These are phyloP conservation scores for Oscheius sp. DNA, from an alignment of 1,140 invertebrate genomes.

Conservation along the genomic window DNA sequence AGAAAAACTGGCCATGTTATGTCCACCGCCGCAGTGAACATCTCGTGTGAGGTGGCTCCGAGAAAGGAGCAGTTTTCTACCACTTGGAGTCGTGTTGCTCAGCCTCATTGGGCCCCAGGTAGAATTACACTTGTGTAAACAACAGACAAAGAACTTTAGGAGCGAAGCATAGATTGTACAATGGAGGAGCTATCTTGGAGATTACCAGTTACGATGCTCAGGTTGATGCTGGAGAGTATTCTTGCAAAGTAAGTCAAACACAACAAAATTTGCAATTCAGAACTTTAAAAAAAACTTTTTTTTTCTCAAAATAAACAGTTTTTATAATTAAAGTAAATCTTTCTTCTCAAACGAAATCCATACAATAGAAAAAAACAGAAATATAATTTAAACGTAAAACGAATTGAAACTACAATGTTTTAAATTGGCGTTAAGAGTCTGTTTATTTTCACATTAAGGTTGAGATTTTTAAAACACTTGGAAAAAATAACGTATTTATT, in stretches of 20 bases:
- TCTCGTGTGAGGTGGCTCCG: slow-evolving; percentile 12
- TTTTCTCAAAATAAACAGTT: no score
- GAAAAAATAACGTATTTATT: no score
- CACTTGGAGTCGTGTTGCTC: neutral
- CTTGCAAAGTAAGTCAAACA: slow-evolving; percentile 9
- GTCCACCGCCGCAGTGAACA: slow-evolving; percentile 23
- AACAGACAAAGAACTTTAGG: neutral
- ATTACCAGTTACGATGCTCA: slow-evolving; percentile 19
- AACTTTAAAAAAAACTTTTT: no score
- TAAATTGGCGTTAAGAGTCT: neutral
- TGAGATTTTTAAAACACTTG: no score
- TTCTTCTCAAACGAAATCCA: no score
- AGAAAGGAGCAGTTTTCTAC: neutral
- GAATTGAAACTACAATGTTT: no score
- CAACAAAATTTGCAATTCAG: no score
- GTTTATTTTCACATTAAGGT: no score
- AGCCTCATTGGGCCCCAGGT: neutral
- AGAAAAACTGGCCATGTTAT: slow-evolving; percentile 8
- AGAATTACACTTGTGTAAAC: neutral
- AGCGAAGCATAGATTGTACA: slow-evolving; percentile 18
- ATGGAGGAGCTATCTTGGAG: slow-evolving; percentile 13
- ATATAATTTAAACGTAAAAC: no score
- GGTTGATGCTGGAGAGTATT: slow-evolving; percentile 20
- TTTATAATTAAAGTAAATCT: no score
- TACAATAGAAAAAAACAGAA: no score